Base-by-base conservation (phyloP, 2,888 invertebrate species). In the Ennomos erosarius region DNA sequence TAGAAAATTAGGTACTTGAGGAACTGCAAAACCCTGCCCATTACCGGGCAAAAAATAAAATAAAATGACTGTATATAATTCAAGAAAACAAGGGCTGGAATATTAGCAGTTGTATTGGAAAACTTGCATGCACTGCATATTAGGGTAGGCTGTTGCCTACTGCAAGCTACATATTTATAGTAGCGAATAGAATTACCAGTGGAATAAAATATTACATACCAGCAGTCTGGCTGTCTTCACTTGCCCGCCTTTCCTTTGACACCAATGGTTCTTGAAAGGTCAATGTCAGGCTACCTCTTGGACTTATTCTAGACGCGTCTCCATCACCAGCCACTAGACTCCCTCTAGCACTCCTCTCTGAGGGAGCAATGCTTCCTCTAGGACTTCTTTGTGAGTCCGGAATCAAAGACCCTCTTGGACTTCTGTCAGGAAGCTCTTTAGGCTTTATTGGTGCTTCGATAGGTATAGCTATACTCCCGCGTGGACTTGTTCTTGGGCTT, bases 181-280 rank as follows among this genome's bases (percentile, higher is more conserved):
- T 26, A 26, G 26, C 1, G 1, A 26, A 26, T 1, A 26, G 6
- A 26, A 26, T n/a, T 6, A 26, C 5, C 26, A 26, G 26, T 26
- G 1, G 4, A 26, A 26, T 26, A 26, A 26, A 26, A 26, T 12
- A 13, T 35, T 12, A 45, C 80, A 86, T 81, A 94, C 94, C 89
- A 67, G 90, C 85, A 55, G 87, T 80, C 72, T 89, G 89, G 69
- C 94, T 94, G 65, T 94, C 94, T 66, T 94, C 94, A 65, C 94
- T 94, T 0, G 94, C 88, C 64, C 94, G 86, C 68, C 94, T 87
- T 70, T 93, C 93, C 62, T 86, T 87, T 0, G 93, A 88, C 1
- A 93, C 91, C 51, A 92, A 71, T 10, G 94, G 94, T 65, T 94
- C 94, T 81, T 94, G 94, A 72, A 94, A 94, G 1, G 94, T 94